These are phyloP conservation scores for Drosophila novamexicana DNA, from an alignment of 1,140 invertebrate genomes.

Conservation along the genomic window DNA sequence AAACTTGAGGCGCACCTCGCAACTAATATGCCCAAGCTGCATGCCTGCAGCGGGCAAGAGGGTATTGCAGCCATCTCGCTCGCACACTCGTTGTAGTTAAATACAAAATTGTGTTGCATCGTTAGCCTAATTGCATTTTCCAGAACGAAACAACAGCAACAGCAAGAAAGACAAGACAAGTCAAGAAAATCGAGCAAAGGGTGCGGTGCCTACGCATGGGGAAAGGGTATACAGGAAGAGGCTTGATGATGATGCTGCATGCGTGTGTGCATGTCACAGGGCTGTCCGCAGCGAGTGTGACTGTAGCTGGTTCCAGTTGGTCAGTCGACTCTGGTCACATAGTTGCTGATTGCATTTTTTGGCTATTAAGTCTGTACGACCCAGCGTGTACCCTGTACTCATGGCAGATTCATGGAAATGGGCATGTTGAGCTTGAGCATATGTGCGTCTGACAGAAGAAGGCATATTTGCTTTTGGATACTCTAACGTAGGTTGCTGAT, in stretches of 20 bases:
- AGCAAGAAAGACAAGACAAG: conserved; percentile 13
- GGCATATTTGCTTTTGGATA: too few species aligned
- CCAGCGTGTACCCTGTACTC: conserved; percentile 13
- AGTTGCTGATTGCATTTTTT: conserved; percentile 74
- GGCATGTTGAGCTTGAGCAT: neutral
- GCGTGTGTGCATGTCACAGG: conserved; percentile 55
- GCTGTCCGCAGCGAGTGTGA: conserved; percentile 25
- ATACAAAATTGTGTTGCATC: conserved; percentile 80
- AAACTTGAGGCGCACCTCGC: neutral
- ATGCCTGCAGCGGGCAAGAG: neutral
- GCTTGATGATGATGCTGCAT: conserved; percentile 10
- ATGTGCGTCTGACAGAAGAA: neutral
- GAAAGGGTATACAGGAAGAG: neutral
- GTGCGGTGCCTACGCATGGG: neutral
- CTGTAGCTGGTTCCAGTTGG: conserved; percentile 16
- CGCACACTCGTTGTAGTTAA: conserved; percentile 68
- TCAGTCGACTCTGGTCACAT: conserved; percentile 6
- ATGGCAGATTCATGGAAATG: neutral
- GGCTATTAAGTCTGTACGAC: conserved; percentile 78
- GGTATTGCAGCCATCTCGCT: conserved; percentile 6
- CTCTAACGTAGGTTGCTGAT: neutral
- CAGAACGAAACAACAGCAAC: conserved; percentile 33
- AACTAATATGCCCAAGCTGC: neutral
- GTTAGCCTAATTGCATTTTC: conserved; percentile 81
- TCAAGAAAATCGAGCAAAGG: conserved; percentile 31